Percentiles rank a stretch among this genome's conserved stretches.
Evolutionary conservation across 2,888 invertebrate species (phyloP).

Genomic region (Scaptomyza reducta): DNA sequence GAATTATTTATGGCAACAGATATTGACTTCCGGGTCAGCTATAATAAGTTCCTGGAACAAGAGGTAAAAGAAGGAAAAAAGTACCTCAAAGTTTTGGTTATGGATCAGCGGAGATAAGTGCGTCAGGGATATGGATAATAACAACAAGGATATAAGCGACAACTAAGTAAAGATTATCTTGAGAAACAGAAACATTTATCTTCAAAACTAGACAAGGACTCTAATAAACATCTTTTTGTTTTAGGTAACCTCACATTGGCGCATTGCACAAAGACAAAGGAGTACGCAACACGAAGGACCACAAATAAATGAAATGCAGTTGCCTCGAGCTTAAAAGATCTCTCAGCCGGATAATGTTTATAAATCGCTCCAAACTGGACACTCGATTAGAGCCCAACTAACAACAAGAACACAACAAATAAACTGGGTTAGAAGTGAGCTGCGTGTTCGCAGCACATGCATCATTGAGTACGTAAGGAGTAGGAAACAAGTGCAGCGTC

Average conservation of each 20-base stretch:
- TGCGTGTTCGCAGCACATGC: slow-evolving; percentile 65
- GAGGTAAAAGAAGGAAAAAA: not conserved
- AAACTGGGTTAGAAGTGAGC: slow-evolving; percentile 39
- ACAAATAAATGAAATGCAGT: not conserved
- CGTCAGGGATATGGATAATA: too few relatives aligned
- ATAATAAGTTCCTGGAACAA: not conserved
- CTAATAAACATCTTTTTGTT: not conserved
- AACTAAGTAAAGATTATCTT: too few relatives aligned
- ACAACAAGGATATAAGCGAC: too few relatives aligned
- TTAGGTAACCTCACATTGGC: too few relatives aligned
- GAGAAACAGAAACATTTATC: too few relatives aligned
- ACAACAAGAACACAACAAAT: slow-evolving; percentile 21
- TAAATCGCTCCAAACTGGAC: slow-evolving; percentile 28
- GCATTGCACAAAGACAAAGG: not conserved
- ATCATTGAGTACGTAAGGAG: slow-evolving; percentile 65
- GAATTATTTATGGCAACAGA: slow-evolving; percentile 7
- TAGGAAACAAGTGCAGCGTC: slow-evolving; percentile 36
- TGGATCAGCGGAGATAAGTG: too few relatives aligned
- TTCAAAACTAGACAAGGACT: not conserved
- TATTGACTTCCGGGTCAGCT: slow-evolving; percentile 2
- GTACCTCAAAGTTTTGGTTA: not conserved
- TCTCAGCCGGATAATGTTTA: slow-evolving; percentile 16
- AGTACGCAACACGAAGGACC: not conserved
- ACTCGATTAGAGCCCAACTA: slow-evolving; percentile 41
- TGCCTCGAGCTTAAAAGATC: not conserved